Conservation (phyloP, 2,113 vertebrate genomes). For the Psittacula cyanocephala region DNA sequence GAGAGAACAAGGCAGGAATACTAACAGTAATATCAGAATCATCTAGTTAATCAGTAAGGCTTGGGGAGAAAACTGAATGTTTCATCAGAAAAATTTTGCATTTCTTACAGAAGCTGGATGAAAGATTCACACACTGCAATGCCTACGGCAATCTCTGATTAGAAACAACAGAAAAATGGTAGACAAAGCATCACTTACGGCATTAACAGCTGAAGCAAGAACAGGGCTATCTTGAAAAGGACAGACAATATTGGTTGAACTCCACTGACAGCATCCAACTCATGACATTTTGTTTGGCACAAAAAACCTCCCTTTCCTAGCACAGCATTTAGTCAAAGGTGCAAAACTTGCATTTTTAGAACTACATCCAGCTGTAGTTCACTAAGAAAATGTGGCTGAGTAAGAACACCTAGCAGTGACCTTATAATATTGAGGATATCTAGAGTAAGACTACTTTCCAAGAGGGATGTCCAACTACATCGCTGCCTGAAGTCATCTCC, state of each 20-base stretch:
- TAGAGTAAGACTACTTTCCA: neutral
- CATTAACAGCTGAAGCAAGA: neutral
- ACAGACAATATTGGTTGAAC: neutral
- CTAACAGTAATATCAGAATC: neutral
- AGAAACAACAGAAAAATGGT: neutral
- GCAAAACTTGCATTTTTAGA: neutral
- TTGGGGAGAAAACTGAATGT: neutral
- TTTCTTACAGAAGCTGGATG: neutral
- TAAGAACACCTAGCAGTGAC: neutral
- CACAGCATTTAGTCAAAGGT: neutral
- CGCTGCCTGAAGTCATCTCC: fast-evolving
- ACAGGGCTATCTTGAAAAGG: neutral
- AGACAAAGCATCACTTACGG: neutral
- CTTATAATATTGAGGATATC: neutral
- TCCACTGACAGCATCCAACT: neutral
- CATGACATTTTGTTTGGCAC: neutral
- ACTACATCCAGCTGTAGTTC: neutral
- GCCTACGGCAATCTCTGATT: neutral
- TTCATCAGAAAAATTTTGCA: neutral
- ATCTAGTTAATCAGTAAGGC: neutral
- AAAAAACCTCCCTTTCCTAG: neutral
- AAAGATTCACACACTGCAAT: neutral
- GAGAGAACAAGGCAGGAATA: neutral
- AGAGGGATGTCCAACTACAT: neutral
- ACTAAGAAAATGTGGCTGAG: neutral